Base-by-base conservation (phyloP, 2,113 vertebrate species). In the Lutjanus erythropterus region DNA sequence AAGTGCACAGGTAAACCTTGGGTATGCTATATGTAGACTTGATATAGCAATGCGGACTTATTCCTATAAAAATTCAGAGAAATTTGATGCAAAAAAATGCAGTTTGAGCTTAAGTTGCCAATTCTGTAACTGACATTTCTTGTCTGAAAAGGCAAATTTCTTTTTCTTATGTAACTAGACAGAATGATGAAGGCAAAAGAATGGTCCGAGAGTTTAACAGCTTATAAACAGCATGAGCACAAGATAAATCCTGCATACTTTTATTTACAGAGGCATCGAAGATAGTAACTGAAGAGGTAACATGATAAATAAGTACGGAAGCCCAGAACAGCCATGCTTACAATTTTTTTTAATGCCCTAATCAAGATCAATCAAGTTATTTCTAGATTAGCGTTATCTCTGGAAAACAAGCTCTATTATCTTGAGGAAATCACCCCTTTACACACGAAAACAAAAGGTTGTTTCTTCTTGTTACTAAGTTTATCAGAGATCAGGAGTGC, bases 1-100 rank as follows among this genome's bases (percentile, higher is more conserved):
- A 52, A 35, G 60, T 39, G 47, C 10, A 81, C 67, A 65, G 10
- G 61, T 64, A 16, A 67, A 60, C 29, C 74, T 67, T 29, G 21
- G 61, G 37, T 31, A 4, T 15, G 67, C 15, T n/a, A 29, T 25
- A 1, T 37, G 6, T 52, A 37, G 53, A 27, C 11, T 18, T 44
- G 25, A 35, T 50, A 58, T 66, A 58, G 65, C 56, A 65, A 21
- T 2, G 14, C 44, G 21, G 25, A 9, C 16, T 5, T 1, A 42
- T 15, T 68, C 19, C 3, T 5, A 31, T 5, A 6, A 9, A 41
- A 78, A 39, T 16, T 5, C 10, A 41, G 6, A 47, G 15, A 72
- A 11, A 49, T 8, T 19, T 25, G 2, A 66, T 35, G 8, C 1
- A 5, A 58, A 23, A 21, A 16, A 9, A 46, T 12, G 25, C 19